These are phyloP conservation scores for Aethes cnicana DNA, from an alignment of 2,888 invertebrate genomes.

Conservation along the genomic window DNA sequence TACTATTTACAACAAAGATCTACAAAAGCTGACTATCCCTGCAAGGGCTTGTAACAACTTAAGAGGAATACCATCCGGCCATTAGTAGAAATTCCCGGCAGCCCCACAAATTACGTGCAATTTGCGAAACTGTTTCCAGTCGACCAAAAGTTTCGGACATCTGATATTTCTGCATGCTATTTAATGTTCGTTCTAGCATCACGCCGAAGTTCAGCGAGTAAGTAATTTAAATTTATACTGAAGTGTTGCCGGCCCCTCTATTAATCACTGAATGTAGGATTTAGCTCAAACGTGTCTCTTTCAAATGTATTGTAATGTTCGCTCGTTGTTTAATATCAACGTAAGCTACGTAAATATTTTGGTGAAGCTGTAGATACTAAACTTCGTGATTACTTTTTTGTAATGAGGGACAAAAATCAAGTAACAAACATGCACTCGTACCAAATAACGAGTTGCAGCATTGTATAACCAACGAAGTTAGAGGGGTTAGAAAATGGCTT, in stretches of 20 bases:
- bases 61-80: conserved; percentile 53
- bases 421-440: no score
- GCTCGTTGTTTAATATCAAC: no score
- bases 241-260: conserved; percentile 33
- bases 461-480: no score
- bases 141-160: conserved; percentile 58
- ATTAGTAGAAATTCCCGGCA: conserved; percentile 60
- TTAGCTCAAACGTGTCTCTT: conserved; percentile 2
- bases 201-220: conserved; percentile 37
- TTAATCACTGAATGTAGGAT: conserved; percentile 13
- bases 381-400: no score
- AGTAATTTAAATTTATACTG: conserved; percentile 42
- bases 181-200: conserved; percentile 22
- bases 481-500: no score
- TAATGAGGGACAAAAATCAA: no score
- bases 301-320: no score
- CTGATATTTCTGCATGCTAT: conserved; percentile 52
- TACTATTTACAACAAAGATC: no score
- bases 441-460: no score
- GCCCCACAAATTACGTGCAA: conserved; percentile 64
- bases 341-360: no score
- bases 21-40: background rate
- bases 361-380: no score
- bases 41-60: conserved; percentile 38
- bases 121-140: conserved; percentile 59